Conservation (phyloP, 2,113 vertebrate species). For the Rhea pennata region DNA sequence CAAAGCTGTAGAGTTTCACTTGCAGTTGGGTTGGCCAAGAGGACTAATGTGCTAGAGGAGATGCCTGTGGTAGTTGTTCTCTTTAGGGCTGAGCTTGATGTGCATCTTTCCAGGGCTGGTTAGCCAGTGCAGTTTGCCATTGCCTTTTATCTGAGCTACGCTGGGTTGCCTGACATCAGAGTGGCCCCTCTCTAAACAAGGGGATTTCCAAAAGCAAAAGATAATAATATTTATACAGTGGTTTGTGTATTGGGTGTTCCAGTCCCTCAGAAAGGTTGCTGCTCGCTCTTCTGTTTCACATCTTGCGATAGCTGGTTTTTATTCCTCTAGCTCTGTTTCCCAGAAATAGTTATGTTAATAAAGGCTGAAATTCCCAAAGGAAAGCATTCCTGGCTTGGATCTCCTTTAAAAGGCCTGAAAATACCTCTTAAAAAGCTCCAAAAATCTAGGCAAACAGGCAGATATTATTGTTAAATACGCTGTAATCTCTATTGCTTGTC, state of each 20-base stretch:
- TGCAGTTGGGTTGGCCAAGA: accelerated
- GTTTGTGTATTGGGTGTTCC: background rate
- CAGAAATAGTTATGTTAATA: background rate
- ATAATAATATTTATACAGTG: accelerated
- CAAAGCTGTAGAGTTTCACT: accelerated
- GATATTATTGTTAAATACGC: background rate
- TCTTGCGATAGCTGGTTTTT: background rate
- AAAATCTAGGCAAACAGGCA: background rate
- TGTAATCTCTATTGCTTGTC: background rate
- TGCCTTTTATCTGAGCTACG: background rate
- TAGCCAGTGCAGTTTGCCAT: background rate
- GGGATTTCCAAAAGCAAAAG: background rate
- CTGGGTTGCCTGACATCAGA: background rate
- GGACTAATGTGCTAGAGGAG: background rate
- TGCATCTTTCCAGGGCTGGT: accelerated
- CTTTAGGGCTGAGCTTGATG: background rate
- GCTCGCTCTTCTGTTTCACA: background rate
- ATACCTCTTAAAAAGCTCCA: background rate
- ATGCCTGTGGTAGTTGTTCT: accelerated
- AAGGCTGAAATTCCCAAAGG: background rate
- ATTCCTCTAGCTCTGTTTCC: background rate
- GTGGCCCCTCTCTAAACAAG: background rate
- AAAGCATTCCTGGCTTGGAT: background rate
- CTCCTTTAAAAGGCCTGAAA: background rate
- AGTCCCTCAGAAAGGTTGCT: background rate